phyloP scores from a whole-genome alignment of 2,113 vertebrate species.

The Bufo gargarizans region DNA sequence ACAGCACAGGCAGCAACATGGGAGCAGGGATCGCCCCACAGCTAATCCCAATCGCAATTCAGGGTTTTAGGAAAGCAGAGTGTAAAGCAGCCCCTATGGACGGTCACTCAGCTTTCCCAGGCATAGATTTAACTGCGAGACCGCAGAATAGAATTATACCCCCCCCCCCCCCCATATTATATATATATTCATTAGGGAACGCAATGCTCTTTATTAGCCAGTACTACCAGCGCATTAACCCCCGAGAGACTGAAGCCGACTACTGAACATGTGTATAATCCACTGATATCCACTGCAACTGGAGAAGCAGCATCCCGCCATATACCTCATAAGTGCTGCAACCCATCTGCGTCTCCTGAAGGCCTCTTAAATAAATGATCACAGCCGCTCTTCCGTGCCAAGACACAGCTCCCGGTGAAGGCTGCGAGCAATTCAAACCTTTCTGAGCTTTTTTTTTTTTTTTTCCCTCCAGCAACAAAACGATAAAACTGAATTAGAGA shows the following conservation, averaged over 20 bases:
- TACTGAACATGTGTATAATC: neutral
- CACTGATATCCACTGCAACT: neutral
- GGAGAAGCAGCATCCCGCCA: neutral
- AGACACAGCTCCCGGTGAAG: neutral
- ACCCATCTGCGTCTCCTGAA: constrained; percentile 17
- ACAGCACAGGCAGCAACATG: neutral
- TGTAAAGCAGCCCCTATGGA: neutral
- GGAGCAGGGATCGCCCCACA: no score
- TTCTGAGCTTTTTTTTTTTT: neutral
- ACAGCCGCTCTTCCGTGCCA: constrained; percentile 8
- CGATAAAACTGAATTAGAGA: neutral
- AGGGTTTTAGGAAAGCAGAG: no score
- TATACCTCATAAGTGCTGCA: neutral
- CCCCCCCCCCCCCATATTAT: no score
- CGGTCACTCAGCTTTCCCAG: neutral
- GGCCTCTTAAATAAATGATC: neutral
- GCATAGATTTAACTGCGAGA: neutral
- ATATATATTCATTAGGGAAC: neutral
- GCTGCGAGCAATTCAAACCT: neutral
- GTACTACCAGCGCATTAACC: neutral
- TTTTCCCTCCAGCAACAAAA: constrained; percentile 6
- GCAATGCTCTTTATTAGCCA: neutral
- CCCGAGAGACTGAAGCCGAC: neutral
- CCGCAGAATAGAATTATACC: neutral
- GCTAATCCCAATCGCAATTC: no score